phyloP scores from a whole-genome alignment of 2,888 invertebrate genomes.

The Coenonympha arcania region DNA sequence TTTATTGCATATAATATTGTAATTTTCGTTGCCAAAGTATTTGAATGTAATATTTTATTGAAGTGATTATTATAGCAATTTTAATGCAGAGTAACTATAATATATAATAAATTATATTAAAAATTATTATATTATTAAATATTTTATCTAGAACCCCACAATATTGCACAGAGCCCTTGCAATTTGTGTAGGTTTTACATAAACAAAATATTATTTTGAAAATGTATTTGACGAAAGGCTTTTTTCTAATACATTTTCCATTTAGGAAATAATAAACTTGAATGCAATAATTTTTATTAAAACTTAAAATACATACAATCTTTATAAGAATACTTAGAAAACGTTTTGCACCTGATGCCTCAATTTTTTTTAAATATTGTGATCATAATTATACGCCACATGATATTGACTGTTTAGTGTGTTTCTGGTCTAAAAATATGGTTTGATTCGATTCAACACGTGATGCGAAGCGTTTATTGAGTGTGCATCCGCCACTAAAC shows the following conservation, averaged over 20 bases:
- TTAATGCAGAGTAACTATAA: constrained; percentile 52
- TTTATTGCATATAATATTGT: constrained; percentile 11
- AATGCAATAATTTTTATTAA: constrained; percentile 41
- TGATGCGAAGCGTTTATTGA: no score
- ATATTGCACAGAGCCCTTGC: constrained; percentile 61
- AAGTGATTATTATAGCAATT: constrained; percentile 14
- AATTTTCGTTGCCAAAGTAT: constrained; percentile 13
- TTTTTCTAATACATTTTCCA: constrained; percentile 23
- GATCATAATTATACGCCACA: no score
- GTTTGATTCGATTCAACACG: no score
- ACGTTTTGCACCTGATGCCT: not conserved
- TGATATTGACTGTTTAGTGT: no score
- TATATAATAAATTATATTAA: constrained; percentile 18
- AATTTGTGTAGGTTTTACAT: constrained; percentile 51
- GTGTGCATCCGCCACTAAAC: no score
- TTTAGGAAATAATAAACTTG: constrained; percentile 14
- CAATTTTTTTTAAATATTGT: no score
- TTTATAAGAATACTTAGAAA: not conserved
- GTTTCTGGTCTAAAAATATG: no score
- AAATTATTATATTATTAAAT: not conserved
- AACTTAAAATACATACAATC: constrained; percentile 6
- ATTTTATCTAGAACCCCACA: constrained; percentile 46
- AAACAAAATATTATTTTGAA: constrained; percentile 24
- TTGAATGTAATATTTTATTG: constrained; percentile 4
- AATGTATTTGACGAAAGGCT: constrained; percentile 16